A percentile compares a stretch with the other conserved stretches of the same genome.
Evolutionary conservation across 2,797 vertebrate genomes (phyloP).

Genomic region (Crenichthys baileyi): DNA sequence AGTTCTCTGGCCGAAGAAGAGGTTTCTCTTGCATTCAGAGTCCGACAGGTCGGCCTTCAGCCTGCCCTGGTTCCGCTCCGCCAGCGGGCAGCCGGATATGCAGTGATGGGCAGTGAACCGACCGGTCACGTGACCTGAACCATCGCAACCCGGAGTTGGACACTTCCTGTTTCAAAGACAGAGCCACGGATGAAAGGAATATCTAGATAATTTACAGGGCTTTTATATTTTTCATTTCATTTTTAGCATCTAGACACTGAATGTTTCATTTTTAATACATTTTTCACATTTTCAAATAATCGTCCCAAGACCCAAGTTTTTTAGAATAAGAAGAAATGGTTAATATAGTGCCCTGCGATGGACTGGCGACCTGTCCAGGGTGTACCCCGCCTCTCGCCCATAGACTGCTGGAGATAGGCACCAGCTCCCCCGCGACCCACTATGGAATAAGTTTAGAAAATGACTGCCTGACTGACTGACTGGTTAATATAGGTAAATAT

Average conservation of each 20-base stretch:
- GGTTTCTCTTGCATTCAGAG: constrained; percentile 89
- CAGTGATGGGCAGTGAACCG: constrained; percentile 98
- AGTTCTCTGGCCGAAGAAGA: constrained; percentile 88
- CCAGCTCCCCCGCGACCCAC: no score
- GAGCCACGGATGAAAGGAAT: neutral
- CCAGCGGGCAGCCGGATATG: constrained; percentile 95
- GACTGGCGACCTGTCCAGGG: no score
- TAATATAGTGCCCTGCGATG: no score
- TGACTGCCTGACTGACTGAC: no score
- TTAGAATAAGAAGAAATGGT: neutral
- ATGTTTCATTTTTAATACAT: neutral
- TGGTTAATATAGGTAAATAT: neutral
- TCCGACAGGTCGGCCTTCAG: constrained; percentile 91
- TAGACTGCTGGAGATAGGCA: no score
- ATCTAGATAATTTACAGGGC: neutral
- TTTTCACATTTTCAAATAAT: neutral
- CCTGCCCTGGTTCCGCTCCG: constrained; percentile 94
- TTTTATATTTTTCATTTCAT: neutral
- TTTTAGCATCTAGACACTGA: neutral
- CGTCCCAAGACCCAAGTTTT: neutral
- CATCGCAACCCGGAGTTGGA: constrained; percentile 97
- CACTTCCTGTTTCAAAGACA: constrained; percentile 87
- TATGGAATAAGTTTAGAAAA: no score
- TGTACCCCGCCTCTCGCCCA: no score
- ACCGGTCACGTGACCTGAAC: constrained; percentile 96